These are phyloP conservation scores for Scelioninae gen. 2 DNA, from an alignment of 2,888 invertebrate genomes.

Conservation along the genomic window DNA sequence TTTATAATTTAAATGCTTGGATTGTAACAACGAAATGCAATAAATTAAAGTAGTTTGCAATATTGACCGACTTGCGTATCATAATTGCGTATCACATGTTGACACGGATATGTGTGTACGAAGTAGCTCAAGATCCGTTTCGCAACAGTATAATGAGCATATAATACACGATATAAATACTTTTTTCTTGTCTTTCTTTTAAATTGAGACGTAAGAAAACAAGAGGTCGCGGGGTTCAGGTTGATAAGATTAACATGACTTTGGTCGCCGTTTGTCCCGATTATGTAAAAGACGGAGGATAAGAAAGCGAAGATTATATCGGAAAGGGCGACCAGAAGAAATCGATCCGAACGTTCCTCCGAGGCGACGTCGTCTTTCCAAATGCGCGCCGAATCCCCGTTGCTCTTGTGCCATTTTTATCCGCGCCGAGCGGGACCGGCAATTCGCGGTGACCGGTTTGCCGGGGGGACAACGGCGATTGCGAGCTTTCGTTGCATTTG, in stretches of 20 bases:
- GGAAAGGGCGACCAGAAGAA: conserved; percentile 36
- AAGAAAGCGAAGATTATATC: conserved; percentile 39
- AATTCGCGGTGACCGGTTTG: no score
- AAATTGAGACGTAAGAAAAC: conserved; percentile 67
- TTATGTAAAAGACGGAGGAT: conserved; percentile 62
- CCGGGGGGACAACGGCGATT: no score
- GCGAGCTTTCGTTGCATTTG: no score
- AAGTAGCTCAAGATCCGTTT: conserved; percentile 59
- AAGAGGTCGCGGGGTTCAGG: conserved; percentile 66
- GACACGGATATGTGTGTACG: conserved; percentile 56
- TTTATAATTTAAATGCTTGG: conserved; percentile 52
- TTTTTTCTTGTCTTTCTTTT: conserved; percentile 60
- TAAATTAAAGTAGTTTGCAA: conserved; percentile 57
- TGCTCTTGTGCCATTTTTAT: neutral
- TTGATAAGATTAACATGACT: conserved; percentile 68
- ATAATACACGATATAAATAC: conserved; percentile 56
- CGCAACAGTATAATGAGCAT: conserved; percentile 58
- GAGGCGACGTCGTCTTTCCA: conserved; percentile 20
- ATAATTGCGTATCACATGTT: conserved; percentile 57
- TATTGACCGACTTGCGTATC: conserved; percentile 59
- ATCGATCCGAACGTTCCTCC: conserved; percentile 35
- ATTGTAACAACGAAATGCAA: conserved; percentile 49
- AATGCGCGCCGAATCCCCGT: conserved; percentile 2
- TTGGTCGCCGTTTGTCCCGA: conserved; percentile 62
- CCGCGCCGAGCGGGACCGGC: no score